Evolutionary conservation across 2,888 invertebrate genomes (phyloP), one percentile per base, ranked within the genome.

Genomic region (Laothoe populi): DNA sequence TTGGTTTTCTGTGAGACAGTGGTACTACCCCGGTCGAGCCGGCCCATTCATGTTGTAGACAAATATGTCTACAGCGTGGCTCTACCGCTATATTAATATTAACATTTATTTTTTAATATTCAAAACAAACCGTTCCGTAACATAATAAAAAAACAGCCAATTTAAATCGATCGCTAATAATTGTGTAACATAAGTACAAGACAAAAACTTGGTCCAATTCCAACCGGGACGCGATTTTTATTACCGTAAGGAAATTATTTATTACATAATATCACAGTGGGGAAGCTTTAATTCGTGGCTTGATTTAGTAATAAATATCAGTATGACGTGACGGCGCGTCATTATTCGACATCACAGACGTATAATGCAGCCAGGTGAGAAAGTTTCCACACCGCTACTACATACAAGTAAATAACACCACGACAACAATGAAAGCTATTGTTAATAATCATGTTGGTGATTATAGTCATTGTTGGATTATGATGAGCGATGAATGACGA

Each of bases 251-350:
- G 42, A 60, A 60, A 60, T 60, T 42, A 60, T 60, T 60, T 40
- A 24, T 38, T 48, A 38, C 42, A 13, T 53, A 60, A 60, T 60
- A 53, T 42, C 42, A 42, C 53, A 26, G 42, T 19, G 31, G 19
- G 49, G 53, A 53, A 64, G 49, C 57, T 65, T 67, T 66, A 66
- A 64, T 64, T 60, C 57, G 63, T 59, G 65, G 16, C 46, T 49
- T 49, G 31, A 63, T 64, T 24, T 24, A 61, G 57, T 26, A 61
- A 57, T 65, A 72, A 72, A 75, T 68, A 70, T 63, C 61, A 57
- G 44, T 62, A 69, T 76, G 63, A 68, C 77, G 76, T 78, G 78
- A 72, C 74, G 70, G 63, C 60, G 44, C 63, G 69, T 71, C 75
- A 73, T 78, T 78, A 75, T 63, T 60, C 61, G 58, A 48, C 57